A percentile compares a stretch with the other conserved stretches of the same genome.
These are phyloP conservation scores for Nyctibius grandis DNA, from an alignment of 2,797 vertebrate species.

Conservation along the genomic window DNA sequence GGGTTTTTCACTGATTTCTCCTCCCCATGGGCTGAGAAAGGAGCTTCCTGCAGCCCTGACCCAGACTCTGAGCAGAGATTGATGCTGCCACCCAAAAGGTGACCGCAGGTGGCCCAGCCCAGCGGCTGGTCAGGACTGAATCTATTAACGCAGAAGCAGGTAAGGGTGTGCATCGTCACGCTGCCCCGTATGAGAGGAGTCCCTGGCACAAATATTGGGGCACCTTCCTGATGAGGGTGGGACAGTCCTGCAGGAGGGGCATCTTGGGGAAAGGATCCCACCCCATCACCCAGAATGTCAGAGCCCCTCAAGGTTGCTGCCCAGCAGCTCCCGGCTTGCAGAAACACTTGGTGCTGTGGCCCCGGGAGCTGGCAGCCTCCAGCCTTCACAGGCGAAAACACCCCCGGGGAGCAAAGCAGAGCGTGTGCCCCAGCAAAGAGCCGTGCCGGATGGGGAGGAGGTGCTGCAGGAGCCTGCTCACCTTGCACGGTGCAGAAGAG, in stretches of 20 bases:
- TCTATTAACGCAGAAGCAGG: background rate
- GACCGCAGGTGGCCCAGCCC: rapidly evolving
- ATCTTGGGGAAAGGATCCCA: background rate
- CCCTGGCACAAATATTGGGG: background rate
- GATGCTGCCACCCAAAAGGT: background rate
- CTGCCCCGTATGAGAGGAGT: rapidly evolving
- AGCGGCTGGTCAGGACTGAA: background rate
- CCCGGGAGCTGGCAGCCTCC: background rate
- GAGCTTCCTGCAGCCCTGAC: background rate
- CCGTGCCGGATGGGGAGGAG: background rate
- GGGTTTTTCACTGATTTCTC: background rate
- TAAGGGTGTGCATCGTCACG: rapidly evolving
- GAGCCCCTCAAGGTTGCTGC: rapidly evolving
- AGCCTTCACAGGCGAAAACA: background rate
- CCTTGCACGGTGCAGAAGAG: background rate
- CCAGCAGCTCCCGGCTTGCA: background rate
- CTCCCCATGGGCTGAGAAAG: rapidly evolving
- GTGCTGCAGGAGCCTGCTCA: background rate
- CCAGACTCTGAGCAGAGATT: background rate
- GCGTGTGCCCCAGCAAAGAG: rapidly evolving
- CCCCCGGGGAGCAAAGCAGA: background rate
- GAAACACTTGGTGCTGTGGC: background rate
- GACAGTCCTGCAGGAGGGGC: rapidly evolving
- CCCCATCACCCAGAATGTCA: background rate
- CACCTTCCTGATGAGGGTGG: rapidly evolving